Evolutionary conservation across 2,113 vertebrate genomes (phyloP).

Genomic region (Leuciscus idus): DNA sequence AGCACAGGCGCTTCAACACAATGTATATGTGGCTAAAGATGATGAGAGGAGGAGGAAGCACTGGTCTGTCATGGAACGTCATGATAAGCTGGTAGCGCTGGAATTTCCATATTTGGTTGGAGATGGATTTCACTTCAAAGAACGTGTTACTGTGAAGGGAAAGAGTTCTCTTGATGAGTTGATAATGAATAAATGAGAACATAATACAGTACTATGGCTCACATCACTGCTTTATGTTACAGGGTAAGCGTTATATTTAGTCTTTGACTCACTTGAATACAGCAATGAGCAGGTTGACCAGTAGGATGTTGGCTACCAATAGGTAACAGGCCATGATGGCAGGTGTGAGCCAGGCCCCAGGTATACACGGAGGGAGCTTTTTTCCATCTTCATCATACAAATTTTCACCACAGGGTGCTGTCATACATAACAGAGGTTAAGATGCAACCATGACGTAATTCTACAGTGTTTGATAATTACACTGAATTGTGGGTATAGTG

Average conservation of each 20-base stretch:
- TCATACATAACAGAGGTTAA: background rate
- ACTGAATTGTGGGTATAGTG: conserved; percentile 10
- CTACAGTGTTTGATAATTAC: background rate
- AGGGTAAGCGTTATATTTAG: background rate
- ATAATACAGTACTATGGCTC: background rate
- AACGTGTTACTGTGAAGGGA: conserved; percentile 89
- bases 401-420: conserved; percentile 97
- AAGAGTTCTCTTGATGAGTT: background rate
- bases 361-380: conserved; percentile 94
- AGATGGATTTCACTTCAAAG: conserved; percentile 98
- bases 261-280: conserved; percentile 90
- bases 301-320: conserved; percentile 94
- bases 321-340: conserved; percentile 99
- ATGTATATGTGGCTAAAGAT: conserved; percentile 95
- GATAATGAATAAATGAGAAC: background rate
- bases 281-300: conserved; percentile 96
- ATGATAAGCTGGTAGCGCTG: conserved; percentile 98
- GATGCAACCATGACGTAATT: background rate
- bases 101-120: conserved; percentile 99
- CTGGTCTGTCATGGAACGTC: conserved; percentile 96
- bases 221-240: background rate
- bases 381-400: conserved; percentile 96
- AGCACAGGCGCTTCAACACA: conserved; percentile 81
- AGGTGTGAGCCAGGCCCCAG: conserved; percentile 96
- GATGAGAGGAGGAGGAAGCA: conserved; percentile 95